Evolutionary conservation across 2,113 vertebrate species (phyloP).

Genomic region (Indicator indicator): DNA sequence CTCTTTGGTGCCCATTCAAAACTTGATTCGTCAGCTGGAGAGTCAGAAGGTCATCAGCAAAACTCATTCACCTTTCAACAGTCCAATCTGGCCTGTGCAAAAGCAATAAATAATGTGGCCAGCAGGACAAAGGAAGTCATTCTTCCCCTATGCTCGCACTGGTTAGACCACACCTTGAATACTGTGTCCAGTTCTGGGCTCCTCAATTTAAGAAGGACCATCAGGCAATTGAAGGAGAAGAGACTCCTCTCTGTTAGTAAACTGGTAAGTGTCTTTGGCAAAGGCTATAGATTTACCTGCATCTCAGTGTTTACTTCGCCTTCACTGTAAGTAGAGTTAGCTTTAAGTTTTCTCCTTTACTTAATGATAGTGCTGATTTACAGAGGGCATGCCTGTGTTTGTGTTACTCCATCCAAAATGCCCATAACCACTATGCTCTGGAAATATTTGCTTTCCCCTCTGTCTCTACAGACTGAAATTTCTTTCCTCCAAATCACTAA

Average conservation of each 20-base stretch:
- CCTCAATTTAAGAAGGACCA: no score
- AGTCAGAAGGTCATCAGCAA: no score
- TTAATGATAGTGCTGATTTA: background rate
- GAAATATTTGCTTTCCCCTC: background rate
- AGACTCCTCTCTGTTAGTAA: background rate
- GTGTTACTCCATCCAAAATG: conserved; percentile 11
- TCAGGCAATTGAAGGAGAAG: background rate
- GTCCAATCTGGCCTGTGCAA: no score
- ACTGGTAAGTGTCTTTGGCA: background rate
- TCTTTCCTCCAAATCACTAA: background rate
- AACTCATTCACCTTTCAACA: no score
- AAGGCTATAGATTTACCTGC: background rate
- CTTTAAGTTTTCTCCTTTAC: conserved; percentile 10
- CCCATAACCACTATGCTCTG: conserved; percentile 21
- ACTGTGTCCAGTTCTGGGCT: no score
- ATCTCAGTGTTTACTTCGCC: background rate
- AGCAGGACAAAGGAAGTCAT: no score
- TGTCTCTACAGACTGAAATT: background rate
- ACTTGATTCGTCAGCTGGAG: no score
- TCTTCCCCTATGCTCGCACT: no score
- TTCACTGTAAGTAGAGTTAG: background rate
- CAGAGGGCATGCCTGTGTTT: background rate
- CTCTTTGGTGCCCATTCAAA: no score
- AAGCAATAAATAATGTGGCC: no score
- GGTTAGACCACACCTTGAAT: no score